Percentiles rank a stretch among this genome's conserved stretches.
Evolutionary conservation across 2,113 vertebrate species (phyloP).

Genomic region (Nothobranchius furzeri): DNA sequence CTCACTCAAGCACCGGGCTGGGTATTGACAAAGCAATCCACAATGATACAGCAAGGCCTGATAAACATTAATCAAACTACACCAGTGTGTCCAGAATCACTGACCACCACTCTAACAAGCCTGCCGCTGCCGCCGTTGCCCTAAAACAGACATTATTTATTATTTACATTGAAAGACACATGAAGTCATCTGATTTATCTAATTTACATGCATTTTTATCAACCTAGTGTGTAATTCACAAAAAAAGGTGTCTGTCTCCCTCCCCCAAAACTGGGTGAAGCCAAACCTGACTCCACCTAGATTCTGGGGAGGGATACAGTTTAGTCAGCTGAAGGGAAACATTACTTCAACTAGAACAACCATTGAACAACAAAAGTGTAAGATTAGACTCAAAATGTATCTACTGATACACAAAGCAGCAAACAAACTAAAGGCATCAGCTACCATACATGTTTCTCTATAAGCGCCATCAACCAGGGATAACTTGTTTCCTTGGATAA

Average conservation of each 20-base stretch:
- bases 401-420: too few species aligned
- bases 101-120: background rate
- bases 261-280: background rate
- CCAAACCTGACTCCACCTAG: background rate
- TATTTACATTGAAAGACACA: background rate
- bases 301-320: too few species aligned
- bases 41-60: constrained; percentile 88
- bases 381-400: too few species aligned
- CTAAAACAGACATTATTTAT: too few species aligned
- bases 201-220: background rate
- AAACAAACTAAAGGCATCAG: too few species aligned
- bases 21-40: constrained; percentile 98
- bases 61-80: constrained; percentile 88
- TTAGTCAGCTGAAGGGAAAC: background rate
- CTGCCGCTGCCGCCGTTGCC: too few species aligned
- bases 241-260: background rate
- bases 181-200: background rate
- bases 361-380: too few species aligned
- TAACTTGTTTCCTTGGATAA: constrained; percentile 3
- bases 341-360: background rate
- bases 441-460: too few species aligned
- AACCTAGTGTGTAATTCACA: background rate
- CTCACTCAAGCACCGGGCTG: constrained; percentile 82
- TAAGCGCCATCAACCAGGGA: background rate
- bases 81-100: constrained; percentile 11